Evolutionary conservation across 2,888 invertebrate species (phyloP), one percentile per base, ranked within the genome.

Genomic region (Drosophila niveifrons): DNA sequence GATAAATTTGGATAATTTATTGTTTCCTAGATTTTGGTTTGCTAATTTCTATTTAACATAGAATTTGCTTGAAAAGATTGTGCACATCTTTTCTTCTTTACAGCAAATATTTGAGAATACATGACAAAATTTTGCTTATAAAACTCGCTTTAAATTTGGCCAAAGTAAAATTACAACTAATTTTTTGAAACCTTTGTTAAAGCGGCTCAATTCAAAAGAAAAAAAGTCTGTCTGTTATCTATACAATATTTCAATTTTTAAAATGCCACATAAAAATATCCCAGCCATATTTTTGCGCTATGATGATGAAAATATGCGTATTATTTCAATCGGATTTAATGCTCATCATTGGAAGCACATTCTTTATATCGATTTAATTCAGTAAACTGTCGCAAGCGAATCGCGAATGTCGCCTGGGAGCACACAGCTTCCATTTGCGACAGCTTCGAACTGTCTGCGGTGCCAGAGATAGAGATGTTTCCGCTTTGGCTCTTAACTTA

Each of bases 401-500:
- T 28, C 47, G 28, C 3, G n/a, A 47, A 13, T 3, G 39, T 31
- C 28, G 29, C 34, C 39, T 15, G 44, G 17, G 23, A 23, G 47
- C 29, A 44, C 23, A 44, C 23, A 44, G 18, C 9, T 23, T 31
- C 10, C 31, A 6, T 10, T 10, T 11, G 4, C 31, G 11, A 31
- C n/a, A 17, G 48, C 50, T 43, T 17, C 11, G 6, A 28, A 28
- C 15, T 23, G 28, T 52, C 10, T 11, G 29, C 29, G 41, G 28
- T 43, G 31, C 2, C 6, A 44, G 4, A 18, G n/a, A 44, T 55
- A 44, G 18, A 44, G 10, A 17, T n/a, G 55, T 31, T 44, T 55
- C 18, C 43, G 44, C 28, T 48, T 29, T 58, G 39, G 46, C 43
- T 36, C 43, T 59, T 13, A 34, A 62, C 17, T 65, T 63, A 13